These are phyloP conservation scores for Marmota flaviventris DNA, from an alignment of 2,113 vertebrate species.

Conservation along the genomic window DNA sequence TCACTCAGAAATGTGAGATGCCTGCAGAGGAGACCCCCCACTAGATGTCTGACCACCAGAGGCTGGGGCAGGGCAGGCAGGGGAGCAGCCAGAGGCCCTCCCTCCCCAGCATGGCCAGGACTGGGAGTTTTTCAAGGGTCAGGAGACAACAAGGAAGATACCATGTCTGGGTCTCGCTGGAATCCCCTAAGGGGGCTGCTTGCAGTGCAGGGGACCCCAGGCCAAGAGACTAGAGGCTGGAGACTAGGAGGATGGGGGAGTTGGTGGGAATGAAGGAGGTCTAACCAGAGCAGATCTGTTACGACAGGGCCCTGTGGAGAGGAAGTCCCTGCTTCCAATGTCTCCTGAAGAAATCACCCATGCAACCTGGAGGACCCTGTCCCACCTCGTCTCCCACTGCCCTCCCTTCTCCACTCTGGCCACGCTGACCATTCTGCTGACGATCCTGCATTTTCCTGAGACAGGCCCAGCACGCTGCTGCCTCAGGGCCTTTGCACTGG, in stretches of 20 bases:
- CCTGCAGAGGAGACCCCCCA: not conserved
- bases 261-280: not conserved
- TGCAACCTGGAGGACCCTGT: not conserved
- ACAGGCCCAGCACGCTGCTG: not conserved
- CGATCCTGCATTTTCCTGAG: not conserved
- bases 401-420: not conserved
- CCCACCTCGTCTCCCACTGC: not conserved
- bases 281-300: not conserved
- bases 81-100: not conserved
- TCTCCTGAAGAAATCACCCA: not conserved
- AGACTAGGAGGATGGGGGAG: fast-evolving
- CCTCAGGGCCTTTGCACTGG: not conserved
- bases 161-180: not conserved
- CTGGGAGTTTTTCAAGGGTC: not conserved
- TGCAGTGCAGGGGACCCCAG: not conserved
- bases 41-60: not conserved
- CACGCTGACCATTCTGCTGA: not conserved
- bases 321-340: not conserved
- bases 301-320: not conserved
- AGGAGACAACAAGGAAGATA: not conserved
- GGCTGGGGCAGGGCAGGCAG: not conserved
- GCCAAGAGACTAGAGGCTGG: not conserved
- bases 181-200: not conserved
- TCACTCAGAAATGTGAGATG: not conserved
- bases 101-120: not conserved